Base-by-base conservation (phyloP, 1,140 invertebrate species). In the Cyrtorhinus lividipennis region DNA sequence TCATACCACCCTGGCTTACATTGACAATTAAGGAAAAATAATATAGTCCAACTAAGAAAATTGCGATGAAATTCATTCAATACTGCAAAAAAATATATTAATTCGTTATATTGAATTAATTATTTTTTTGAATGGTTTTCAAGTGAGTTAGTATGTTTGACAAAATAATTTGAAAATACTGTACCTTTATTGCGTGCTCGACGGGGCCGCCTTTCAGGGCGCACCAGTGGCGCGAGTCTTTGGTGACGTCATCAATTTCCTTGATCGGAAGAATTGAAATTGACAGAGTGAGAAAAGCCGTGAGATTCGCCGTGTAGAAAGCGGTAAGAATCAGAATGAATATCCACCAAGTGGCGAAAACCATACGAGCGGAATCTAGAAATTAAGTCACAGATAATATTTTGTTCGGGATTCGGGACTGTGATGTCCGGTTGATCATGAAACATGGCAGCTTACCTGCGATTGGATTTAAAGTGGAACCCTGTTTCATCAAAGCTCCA, bases 291-390 rank as follows among this genome's bases (percentile, higher is more conserved):
- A 93, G 76, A 70, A 91, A 92, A 23, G 90, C 90, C 0, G 90
- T 93, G 62, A 93, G 77, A 74, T 93, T 92, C 1, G 90, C 90
- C 1, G 90, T 93, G 72, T 93, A 93, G 73, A 91, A 93, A n/a
- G 89, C 86, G 0, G 88, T 92, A 18, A 93, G 71, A 61, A 92
- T 82, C 44, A 88, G 86, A 59, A 90, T 88, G 71, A 91, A 92
- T 56, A 93, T 80, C 90, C 90, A 92, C 90, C 90, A 93, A 0
- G 88, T 90, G 20, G 88, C 88, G 72, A 92, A 92, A 2, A 92
- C 74, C 24, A 93, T 74, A 44, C 90, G 75, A 1, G 86, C 84
- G 12, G 88, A 86, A 75, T 90, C 90, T 77, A 73, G 44, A 62
- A 60, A 68, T 66, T 65, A 60, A 62, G 22, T 8, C 8, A 18